Evolutionary conservation across 2,888 invertebrate genomes (phyloP).

Genomic region (Kuschelorhynchus macadamiae): DNA sequence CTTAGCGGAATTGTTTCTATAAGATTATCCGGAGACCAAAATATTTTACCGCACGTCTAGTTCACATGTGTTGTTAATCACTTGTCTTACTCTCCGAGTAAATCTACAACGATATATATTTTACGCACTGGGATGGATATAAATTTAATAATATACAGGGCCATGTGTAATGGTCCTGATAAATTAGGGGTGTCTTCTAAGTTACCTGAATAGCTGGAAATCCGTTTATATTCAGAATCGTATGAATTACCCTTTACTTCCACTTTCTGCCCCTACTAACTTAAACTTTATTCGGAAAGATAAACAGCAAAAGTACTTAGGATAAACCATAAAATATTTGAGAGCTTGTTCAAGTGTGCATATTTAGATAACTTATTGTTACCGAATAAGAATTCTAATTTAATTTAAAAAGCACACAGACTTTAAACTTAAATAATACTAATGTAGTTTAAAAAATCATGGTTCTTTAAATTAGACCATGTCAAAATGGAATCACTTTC

Average conservation of each 20-base stretch:
- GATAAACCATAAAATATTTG: slow-evolving; percentile 44
- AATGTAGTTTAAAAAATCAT: too few relatives aligned
- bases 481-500: too few relatives aligned
- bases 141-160: slow-evolving; percentile 52
- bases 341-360: slow-evolving; percentile 18
- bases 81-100: slow-evolving; percentile 47
- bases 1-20: slow-evolving; percentile 46
- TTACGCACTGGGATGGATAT: slow-evolving; percentile 50
- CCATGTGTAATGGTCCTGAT: slow-evolving; percentile 51
- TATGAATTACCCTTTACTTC: slow-evolving; percentile 50
- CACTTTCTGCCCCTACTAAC: slow-evolving; percentile 46
- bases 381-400: too few relatives aligned
- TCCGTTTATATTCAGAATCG: slow-evolving; percentile 47
- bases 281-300: slow-evolving; percentile 42
- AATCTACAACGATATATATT: slow-evolving; percentile 50
- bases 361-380: too few relatives aligned
- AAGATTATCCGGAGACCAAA: slow-evolving; percentile 42
- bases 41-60: slow-evolving; percentile 46
- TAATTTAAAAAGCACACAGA: too few relatives aligned
- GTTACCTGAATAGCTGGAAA: slow-evolving; percentile 49
- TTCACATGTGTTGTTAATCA: slow-evolving; percentile 51
- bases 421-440: too few relatives aligned
- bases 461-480: too few relatives aligned
- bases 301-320: slow-evolving; percentile 45
- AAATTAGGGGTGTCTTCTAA: slow-evolving; percentile 51